phyloP scores from a whole-genome alignment of 2,797 vertebrate genomes.

The Lindbergichthys nudifrons region DNA sequence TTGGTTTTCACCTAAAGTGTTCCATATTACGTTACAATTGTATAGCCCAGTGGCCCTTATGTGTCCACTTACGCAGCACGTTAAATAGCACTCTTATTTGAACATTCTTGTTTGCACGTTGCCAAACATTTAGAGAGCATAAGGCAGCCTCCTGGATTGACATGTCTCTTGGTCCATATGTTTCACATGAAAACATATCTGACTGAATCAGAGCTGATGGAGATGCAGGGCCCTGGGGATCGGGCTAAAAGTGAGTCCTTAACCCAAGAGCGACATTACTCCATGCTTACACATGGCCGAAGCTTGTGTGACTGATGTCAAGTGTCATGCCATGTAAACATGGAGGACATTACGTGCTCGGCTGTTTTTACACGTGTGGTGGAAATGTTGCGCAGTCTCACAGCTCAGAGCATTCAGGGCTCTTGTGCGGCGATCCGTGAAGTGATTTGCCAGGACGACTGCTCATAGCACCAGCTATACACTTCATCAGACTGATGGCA shows the following conservation, averaged over 20 bases:
- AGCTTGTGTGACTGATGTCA: slow-evolving; percentile 34
- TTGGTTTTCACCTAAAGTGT: slow-evolving; percentile 86
- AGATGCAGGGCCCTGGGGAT: slow-evolving; percentile 14
- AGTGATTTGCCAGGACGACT: slow-evolving; percentile 71
- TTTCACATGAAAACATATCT: slow-evolving; percentile 35
- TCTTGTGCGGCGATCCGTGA: slow-evolving; percentile 78
- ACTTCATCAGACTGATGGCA: slow-evolving; percentile 76
- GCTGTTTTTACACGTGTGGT: slow-evolving; percentile 67
- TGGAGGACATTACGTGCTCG: slow-evolving; percentile 56
- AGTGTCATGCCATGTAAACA: slow-evolving; percentile 53
- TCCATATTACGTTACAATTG: slow-evolving; percentile 79
- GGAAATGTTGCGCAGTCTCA: slow-evolving; percentile 57
- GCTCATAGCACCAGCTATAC: slow-evolving; percentile 76
- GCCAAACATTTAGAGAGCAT: slow-evolving; percentile 23
- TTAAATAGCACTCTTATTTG: slow-evolving; percentile 70
- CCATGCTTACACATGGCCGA: slow-evolving; percentile 7
- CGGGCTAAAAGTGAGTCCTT: slow-evolving; percentile 21
- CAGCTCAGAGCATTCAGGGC: slow-evolving; percentile 63
- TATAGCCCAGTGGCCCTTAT: slow-evolving; percentile 71
- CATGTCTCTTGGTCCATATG: slow-evolving; percentile 11
- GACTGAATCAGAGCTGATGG: slow-evolving; percentile 23
- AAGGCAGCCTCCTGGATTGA: slow-evolving; percentile 19
- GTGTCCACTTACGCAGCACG: slow-evolving; percentile 69
- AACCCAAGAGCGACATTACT: slow-evolving; percentile 37
- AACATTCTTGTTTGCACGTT: slow-evolving; percentile 25